phyloP scores from a whole-genome alignment of 2,888 invertebrate genomes.

The Drosophila atroscutellata region DNA sequence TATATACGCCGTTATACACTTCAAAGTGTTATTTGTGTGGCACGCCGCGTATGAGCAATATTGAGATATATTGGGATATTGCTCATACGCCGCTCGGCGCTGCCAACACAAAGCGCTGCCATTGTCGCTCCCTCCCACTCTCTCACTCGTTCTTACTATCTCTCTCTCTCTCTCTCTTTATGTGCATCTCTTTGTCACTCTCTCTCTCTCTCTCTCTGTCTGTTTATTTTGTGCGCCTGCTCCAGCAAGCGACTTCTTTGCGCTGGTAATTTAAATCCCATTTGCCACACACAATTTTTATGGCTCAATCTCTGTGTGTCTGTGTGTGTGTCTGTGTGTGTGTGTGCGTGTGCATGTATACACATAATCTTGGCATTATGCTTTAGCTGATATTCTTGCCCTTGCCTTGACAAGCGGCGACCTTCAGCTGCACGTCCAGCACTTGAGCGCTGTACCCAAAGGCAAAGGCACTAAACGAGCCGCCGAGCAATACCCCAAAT shows the following conservation, averaged over 20 bases:
- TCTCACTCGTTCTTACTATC: background rate
- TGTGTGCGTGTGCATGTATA: slow-evolving; percentile 6
- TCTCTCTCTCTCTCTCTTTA: slow-evolving; percentile 1
- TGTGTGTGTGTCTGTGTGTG: background rate
- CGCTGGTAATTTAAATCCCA: slow-evolving; percentile 72
- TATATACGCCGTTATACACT: slow-evolving; percentile 11
- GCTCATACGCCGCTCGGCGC: slow-evolving; percentile 67
- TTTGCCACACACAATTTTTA: slow-evolving; percentile 64
- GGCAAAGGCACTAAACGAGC: slow-evolving; percentile 25
- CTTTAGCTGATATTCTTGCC: slow-evolving; percentile 59
- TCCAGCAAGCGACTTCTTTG: slow-evolving; percentile 58
- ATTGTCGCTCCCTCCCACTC: slow-evolving; percentile 15
- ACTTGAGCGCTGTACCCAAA: slow-evolving; percentile 30
- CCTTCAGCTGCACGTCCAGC: slow-evolving; percentile 62
- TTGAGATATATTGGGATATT: slow-evolving; percentile 65
- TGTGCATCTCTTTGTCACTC: background rate
- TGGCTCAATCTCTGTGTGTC: slow-evolving; percentile 45
- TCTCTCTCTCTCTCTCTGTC: background rate
- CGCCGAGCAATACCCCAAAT: slow-evolving; percentile 18
- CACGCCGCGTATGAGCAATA: slow-evolving; percentile 67
- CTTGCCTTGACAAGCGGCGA: slow-evolving; percentile 61
- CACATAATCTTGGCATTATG: slow-evolving; percentile 43
- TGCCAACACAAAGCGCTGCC: slow-evolving; percentile 43
- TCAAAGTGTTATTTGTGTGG: slow-evolving; percentile 54
- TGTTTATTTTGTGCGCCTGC: slow-evolving; percentile 62